A percentile compares a stretch with the other conserved stretches of the same genome.
phyloP scores from a whole-genome alignment of 2,797 vertebrate species.

The Aulostomus chinensis region DNA sequence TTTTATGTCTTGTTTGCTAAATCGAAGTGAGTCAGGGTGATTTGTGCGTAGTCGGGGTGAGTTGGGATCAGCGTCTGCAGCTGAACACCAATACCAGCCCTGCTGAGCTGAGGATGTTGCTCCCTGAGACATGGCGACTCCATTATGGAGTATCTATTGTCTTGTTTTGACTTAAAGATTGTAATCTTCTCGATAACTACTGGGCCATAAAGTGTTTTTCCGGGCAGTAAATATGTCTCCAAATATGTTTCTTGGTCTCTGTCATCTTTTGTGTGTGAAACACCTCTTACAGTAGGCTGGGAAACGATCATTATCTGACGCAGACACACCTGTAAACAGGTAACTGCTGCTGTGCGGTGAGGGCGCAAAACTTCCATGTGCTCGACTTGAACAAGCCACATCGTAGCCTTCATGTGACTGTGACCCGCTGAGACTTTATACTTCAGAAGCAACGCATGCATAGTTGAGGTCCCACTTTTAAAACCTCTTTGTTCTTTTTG shows the following conservation, averaged over 20 bases:
- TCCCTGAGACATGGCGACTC: slow-evolving; percentile 16
- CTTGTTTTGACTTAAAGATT: slow-evolving; percentile 31
- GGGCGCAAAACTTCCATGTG: slow-evolving; percentile 24
- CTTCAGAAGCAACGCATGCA: too few relatives aligned
- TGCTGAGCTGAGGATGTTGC: slow-evolving; percentile 6
- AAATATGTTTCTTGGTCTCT: slow-evolving; percentile 24
- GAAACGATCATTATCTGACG: slow-evolving; percentile 50
- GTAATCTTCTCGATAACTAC: slow-evolving; percentile 51
- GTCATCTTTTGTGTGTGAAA: slow-evolving; percentile 52
- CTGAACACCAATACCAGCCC: slow-evolving; percentile 8
- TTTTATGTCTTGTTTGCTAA: slow-evolving; percentile 2
- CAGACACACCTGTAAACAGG: slow-evolving; percentile 52
- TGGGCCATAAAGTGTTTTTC: slow-evolving; percentile 28
- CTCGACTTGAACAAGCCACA: slow-evolving; percentile 8
- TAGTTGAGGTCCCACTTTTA: neutral
- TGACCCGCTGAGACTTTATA: too few relatives aligned
- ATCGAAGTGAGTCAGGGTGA: slow-evolving; percentile 15
- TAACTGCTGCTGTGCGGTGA: slow-evolving; percentile 16
- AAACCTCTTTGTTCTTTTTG: neutral
- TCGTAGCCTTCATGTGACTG: neutral
- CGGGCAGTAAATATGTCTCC: slow-evolving; percentile 35
- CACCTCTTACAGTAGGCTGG: slow-evolving; percentile 35
- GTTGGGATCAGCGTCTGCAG: too few relatives aligned
- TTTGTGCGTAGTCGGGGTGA: slow-evolving; percentile 2
- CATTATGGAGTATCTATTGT: slow-evolving; percentile 13